Evolutionary conservation across 2,797 vertebrate genomes (phyloP).

Genomic region (Brotogeris chrysoptera): DNA sequence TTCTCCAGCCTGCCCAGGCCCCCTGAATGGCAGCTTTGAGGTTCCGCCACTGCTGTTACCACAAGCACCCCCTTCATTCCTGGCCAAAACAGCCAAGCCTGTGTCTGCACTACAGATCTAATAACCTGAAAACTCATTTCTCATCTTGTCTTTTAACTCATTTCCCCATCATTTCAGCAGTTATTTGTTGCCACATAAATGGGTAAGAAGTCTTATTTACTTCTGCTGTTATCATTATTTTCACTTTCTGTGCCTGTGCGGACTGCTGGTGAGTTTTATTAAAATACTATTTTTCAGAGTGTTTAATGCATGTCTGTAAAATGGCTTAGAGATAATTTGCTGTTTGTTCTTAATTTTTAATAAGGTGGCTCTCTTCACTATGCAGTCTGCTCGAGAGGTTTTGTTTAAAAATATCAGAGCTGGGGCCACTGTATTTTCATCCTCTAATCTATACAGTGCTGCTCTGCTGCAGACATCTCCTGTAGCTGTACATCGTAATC

Average conservation of each 20-base stretch:
- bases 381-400: neutral
- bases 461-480: neutral
- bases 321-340: neutral
- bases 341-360: constrained; percentile 5
- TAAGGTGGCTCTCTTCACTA: neutral
- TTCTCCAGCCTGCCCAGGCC: neutral
- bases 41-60: rapidly evolving
- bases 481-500: too few species aligned
- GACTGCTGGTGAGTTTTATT: neutral
- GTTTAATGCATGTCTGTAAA: neutral
- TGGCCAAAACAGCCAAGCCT: neutral
- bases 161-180: neutral
- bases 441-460: neutral
- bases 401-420: neutral
- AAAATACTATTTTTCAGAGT: neutral
- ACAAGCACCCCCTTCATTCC: rapidly evolving
- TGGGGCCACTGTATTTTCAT: neutral
- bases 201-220: neutral
- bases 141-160: neutral
- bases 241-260: neutral
- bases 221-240: neutral
- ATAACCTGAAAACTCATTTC: too few species aligned
- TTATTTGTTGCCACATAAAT: neutral
- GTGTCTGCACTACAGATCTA: neutral
- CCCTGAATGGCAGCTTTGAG: neutral